Base-by-base conservation (phyloP, 2,888 invertebrate species). In the Drosophila yooni region DNA sequence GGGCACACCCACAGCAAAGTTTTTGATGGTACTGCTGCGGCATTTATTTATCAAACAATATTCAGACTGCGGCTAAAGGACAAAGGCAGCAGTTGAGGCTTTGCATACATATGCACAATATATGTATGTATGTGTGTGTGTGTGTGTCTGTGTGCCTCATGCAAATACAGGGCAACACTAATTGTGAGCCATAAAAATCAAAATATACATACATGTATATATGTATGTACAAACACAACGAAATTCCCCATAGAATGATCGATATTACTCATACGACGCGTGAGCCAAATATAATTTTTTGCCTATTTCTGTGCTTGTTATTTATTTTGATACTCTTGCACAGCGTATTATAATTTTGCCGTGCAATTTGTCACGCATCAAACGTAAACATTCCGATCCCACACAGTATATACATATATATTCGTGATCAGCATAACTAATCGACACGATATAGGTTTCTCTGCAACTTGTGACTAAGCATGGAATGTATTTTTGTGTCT, bases 161-260 rank as follows among this genome's bases (percentile, higher is more conserved):
- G 40, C 31, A 40, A 52, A 52, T 54, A 38, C 46, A 38, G 21
- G 18, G 46, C n/a, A 15, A 13, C 18, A 46, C 52, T 57, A 57
- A 70, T 57, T 61, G 57, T 36, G 48, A 43, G 62, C 36, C n/a
- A 46, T 52, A 51, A 25, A 57, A 57, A 54, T 43, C 52, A 68
- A 25, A 53, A 53, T 27, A 52, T 13, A 53, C 7, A 36, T 29
- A 29, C 1, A 31, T 10, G 29, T 2, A n/a, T 21, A 1, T 40
- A 27, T 18, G 18, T 15, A 25, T 11, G 11, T n/a, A 34, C 25
- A 48, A 11, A 34, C 46, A 46, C 15, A 46, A 25, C 25, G 15
- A 46, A 46, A 25, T 25, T 25, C 15, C 21, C 46, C 15, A 15
- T 18, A 15, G n/a, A 48, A 29, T 65, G 27, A 51, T 59, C 31